phyloP scores from a whole-genome alignment of 2,888 invertebrate genomes.

The Morpho achilles region DNA sequence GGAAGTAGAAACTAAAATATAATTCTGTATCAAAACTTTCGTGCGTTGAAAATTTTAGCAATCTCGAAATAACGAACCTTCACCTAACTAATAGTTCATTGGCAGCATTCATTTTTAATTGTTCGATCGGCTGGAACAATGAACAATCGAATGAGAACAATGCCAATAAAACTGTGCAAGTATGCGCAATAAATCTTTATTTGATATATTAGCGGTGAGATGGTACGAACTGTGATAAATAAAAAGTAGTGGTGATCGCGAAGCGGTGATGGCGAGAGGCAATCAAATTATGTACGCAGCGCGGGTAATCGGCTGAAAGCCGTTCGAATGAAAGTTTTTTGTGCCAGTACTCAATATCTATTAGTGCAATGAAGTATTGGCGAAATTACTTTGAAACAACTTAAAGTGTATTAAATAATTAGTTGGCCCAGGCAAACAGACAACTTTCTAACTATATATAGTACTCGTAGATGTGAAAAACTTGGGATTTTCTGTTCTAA shows the following conservation, averaged over 20 bases:
- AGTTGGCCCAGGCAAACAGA: too few relatives aligned
- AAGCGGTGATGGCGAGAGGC: slow-evolving; percentile 71
- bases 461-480: too few relatives aligned
- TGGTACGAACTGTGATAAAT: slow-evolving; percentile 54
- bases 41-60: slow-evolving; percentile 11
- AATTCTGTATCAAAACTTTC: background rate
- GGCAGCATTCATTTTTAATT: slow-evolving; percentile 38
- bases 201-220: slow-evolving; percentile 28
- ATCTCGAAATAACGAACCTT: slow-evolving; percentile 14
- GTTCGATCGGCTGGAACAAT: slow-evolving; percentile 40
- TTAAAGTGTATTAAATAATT: too few relatives aligned
- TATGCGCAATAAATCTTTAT: slow-evolving; percentile 45
- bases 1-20: too few relatives aligned
- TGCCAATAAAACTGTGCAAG: slow-evolving; percentile 44
- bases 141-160: slow-evolving; percentile 46
- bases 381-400: background rate
- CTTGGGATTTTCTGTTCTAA: too few relatives aligned
- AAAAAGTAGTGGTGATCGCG: slow-evolving; percentile 60
- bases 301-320: slow-evolving; percentile 74
- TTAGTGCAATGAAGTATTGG: background rate
- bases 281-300: slow-evolving; percentile 73
- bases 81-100: slow-evolving; percentile 28
- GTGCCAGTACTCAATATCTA: slow-evolving; percentile 37
- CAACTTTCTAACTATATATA: too few relatives aligned
- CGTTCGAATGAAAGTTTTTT: slow-evolving; percentile 64